Evolutionary conservation across 2,113 vertebrate species (phyloP).

Genomic region (Passer domesticus): DNA sequence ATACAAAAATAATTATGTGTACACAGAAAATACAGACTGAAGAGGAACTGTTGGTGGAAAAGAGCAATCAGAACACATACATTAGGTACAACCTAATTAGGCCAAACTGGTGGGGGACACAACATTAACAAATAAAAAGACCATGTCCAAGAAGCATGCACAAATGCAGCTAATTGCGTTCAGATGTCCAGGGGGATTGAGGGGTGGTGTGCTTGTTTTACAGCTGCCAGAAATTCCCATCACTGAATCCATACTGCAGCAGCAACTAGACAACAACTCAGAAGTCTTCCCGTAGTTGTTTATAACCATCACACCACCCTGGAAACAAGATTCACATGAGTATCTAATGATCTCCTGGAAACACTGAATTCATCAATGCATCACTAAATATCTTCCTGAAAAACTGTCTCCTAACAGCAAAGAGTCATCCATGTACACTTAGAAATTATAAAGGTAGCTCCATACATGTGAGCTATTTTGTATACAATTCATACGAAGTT

Average conservation of each 20-base stretch:
- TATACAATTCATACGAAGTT: background rate
- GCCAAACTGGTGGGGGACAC: background rate
- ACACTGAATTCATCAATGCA: background rate
- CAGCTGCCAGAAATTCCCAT: background rate
- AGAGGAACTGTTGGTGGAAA: background rate
- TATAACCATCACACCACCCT: fast-evolving
- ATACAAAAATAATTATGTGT: background rate
- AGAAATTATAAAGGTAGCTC: background rate
- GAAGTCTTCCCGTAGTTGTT: background rate
- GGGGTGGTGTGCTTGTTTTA: background rate
- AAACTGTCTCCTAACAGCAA: background rate
- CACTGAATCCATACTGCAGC: background rate
- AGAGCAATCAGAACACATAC: background rate
- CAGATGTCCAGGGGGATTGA: background rate
- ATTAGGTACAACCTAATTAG: background rate
- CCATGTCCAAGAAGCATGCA: background rate
- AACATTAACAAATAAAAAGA: background rate
- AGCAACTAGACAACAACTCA: background rate
- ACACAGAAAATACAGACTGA: background rate
- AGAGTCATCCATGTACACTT: background rate
- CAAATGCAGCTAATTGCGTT: background rate
- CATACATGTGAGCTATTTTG: fast-evolving
- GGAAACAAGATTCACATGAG: background rate
- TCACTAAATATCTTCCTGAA: background rate
- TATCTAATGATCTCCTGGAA: background rate